Evolutionary conservation across 2,113 vertebrate species (phyloP), one percentile per base, ranked within the genome.

Genomic region (Electrona antarctica): DNA sequence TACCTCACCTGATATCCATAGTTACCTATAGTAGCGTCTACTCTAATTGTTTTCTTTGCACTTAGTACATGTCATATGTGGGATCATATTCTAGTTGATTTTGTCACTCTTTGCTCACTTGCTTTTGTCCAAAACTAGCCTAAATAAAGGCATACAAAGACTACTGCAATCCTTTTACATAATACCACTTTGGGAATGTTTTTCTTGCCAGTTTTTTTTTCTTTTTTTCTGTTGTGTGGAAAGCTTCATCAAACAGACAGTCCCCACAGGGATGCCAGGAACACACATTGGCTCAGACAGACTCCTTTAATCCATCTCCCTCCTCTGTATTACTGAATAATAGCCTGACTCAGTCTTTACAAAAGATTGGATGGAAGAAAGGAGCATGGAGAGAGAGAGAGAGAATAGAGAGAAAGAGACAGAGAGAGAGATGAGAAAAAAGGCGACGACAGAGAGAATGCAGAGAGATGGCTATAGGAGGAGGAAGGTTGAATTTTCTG

Each of bases 221-320:
- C 29, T 70, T 82, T 54, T 48, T 74, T 75, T 64, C 66, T 72
- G 48, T 54, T 75, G 71, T 60, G 69, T 76, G 52, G 73, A 41
- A 80, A 64, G 77, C 72, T 79, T 84, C 68, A 73, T 81, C 75
- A 88, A 89, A 83, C 84, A 79, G 69, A 82, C 78, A 67, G 67
- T 68, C 71, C 84, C 69, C 62, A 71, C 56, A 73, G 47, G 70
- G 65, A 85, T n/a, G 21, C 49, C 67, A 51, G 77, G 54, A 78
- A 64, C 63, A 72, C 73, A 87, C 75, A 79, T 78, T 85, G 78
- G 83, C 84, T 79, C 79, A 81, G 84, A 66, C 76, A 75, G 64
- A 65, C 65, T 80, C 62, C 56, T 82, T 81, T 83, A 82, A 85
- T 89, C 80, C 79, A 69, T 74, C 79, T 82, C 58, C 63, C 74